Evolutionary conservation across 2,113 vertebrate genomes (phyloP).

Genomic region (Charina bottae): DNA sequence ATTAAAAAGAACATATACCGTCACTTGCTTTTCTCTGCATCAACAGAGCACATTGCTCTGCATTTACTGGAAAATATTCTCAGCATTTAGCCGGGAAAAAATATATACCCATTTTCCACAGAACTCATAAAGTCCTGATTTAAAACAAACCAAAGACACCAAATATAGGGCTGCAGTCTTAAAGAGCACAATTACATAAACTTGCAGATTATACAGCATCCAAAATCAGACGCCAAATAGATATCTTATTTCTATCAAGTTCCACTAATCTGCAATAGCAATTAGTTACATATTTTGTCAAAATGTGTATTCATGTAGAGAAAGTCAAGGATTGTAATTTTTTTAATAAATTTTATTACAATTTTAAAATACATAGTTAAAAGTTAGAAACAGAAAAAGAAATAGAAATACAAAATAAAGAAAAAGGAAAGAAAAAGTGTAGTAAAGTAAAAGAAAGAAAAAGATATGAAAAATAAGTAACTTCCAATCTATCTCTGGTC

Average conservation of each 20-base stretch:
- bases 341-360: no score
- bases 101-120: background rate
- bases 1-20: background rate
- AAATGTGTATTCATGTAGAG: background rate
- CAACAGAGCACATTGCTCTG: background rate
- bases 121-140: background rate
- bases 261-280: background rate
- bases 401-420: no score
- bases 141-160: background rate
- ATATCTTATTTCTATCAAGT: background rate
- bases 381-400: no score
- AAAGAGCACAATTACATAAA: background rate
- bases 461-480: no score
- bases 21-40: background rate
- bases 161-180: background rate
- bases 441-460: no score
- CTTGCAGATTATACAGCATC: background rate
- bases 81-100: background rate
- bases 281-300: background rate
- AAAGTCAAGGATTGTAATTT: background rate
- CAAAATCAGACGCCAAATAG: background rate
- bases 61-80: background rate
- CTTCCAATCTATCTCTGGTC: no score
- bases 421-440: no score
- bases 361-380: no score